Evolutionary conservation across 2,797 vertebrate species (phyloP).

Genomic region (Poeciliopsis presidionis): DNA sequence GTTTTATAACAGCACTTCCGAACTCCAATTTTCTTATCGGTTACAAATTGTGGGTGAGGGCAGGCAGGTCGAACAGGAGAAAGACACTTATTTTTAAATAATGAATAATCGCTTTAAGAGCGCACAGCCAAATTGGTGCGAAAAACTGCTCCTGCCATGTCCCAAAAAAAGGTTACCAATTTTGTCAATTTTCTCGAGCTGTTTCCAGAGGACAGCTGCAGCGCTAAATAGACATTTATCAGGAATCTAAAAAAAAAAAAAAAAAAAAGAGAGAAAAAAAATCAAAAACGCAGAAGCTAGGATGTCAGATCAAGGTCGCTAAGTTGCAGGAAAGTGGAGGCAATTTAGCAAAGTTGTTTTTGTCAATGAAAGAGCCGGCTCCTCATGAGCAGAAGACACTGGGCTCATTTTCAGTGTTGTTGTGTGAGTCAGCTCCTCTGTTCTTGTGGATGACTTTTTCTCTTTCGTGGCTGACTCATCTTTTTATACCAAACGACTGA

Average conservation of each 20-base stretch:
- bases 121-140: constrained; percentile 59
- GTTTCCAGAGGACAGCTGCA: constrained; percentile 54
- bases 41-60: constrained; percentile 9
- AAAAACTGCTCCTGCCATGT: constrained; percentile 59
- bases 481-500: constrained; percentile 48
- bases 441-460: constrained; percentile 71
- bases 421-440: constrained; percentile 71
- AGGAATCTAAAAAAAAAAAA: constrained; percentile 26
- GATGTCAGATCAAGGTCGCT: constrained; percentile 38
- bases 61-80: constrained; percentile 34
- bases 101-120: constrained; percentile 64
- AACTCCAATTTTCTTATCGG: not conserved
- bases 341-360: constrained; percentile 39
- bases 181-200: constrained; percentile 66
- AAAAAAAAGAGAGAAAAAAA: not conserved
- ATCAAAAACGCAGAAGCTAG: constrained; percentile 30
- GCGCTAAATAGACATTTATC: constrained; percentile 48
- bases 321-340: constrained; percentile 23
- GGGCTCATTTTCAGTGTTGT: constrained; percentile 57
- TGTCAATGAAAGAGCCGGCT: constrained; percentile 49
- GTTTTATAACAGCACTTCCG: not conserved
- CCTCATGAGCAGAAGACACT: constrained; percentile 46
- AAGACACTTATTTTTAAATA: constrained; percentile 58
- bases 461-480: constrained; percentile 67
- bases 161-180: constrained; percentile 55